These are phyloP conservation scores for Hedychridium roseum DNA, from an alignment of 2,888 invertebrate genomes.

Conservation along the genomic window DNA sequence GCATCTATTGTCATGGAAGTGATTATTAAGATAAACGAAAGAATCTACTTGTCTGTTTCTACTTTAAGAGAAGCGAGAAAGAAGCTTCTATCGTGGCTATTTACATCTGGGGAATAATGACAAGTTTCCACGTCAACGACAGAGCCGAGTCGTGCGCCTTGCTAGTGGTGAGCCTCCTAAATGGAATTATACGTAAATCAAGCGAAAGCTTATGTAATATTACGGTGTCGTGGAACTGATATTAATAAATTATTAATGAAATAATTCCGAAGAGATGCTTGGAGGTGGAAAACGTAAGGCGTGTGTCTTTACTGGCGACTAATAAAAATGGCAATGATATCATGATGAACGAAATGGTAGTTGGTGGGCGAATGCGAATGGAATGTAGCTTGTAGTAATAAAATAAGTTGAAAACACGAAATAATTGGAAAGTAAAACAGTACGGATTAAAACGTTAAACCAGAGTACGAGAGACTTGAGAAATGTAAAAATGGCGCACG, in stretches of 20 bases:
- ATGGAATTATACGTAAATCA: constrained; percentile 52
- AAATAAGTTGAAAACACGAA: constrained; percentile 45
- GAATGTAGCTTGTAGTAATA: constrained; percentile 48
- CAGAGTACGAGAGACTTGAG: constrained; percentile 26
- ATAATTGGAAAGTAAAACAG: constrained; percentile 27
- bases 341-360: constrained; percentile 21
- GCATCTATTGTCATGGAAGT: no score
- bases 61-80: no score
- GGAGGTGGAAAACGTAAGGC: constrained; percentile 50
- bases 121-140: no score
- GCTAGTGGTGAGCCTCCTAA: constrained; percentile 45
- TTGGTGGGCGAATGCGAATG: constrained; percentile 33
- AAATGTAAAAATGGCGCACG: constrained; percentile 15
- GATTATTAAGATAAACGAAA: no score
- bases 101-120: no score
- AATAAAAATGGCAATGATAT: constrained; percentile 29
- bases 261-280: constrained; percentile 54
- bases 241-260: constrained; percentile 55
- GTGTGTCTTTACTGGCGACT: constrained; percentile 10
- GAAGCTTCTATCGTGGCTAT: no score
- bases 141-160: constrained; percentile 33
- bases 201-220: constrained; percentile 54
- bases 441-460: constrained; percentile 34
- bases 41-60: no score
- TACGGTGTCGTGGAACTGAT: constrained; percentile 48